These are phyloP conservation scores for Bufo bufo DNA, from an alignment of 2,113 vertebrate genomes.

Conservation along the genomic window DNA sequence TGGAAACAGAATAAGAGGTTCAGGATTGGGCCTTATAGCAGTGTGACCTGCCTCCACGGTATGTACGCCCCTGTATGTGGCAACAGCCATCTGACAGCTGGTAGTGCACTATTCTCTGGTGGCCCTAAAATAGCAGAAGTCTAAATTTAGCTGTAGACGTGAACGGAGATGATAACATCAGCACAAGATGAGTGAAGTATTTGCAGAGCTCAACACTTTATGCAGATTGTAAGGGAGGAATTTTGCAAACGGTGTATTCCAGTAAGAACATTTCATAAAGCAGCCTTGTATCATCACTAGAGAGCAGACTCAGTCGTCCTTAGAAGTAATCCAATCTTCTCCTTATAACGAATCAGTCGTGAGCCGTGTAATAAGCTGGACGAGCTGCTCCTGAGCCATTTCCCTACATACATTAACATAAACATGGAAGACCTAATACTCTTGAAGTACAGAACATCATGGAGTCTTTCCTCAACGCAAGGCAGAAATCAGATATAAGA, in stretches of 20 bases:
- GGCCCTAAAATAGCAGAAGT: no score
- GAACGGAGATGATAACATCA: no score
- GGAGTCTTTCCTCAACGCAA: neutral
- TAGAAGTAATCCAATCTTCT: neutral
- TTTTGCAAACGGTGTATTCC: neutral
- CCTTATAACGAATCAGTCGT: no score
- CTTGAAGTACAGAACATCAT: conserved; percentile 10
- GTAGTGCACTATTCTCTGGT: no score
- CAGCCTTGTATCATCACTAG: neutral
- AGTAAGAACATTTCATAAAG: neutral
- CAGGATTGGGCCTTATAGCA: no score
- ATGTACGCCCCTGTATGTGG: no score
- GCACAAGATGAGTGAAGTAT: neutral
- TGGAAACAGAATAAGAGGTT: no score
- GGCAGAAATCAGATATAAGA: conserved; percentile 26
- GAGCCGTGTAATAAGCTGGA: neutral
- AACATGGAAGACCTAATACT: neutral
- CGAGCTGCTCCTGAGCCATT: neutral
- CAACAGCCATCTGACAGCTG: no score
- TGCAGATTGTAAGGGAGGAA: neutral
- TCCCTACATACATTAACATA: neutral
- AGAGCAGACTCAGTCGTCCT: neutral
- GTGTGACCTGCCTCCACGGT: no score
- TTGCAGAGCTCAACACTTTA: no score
- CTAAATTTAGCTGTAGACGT: neutral